Base-by-base conservation (phyloP, 2,797 vertebrate genomes). In the Epinephelus awoara region DNA sequence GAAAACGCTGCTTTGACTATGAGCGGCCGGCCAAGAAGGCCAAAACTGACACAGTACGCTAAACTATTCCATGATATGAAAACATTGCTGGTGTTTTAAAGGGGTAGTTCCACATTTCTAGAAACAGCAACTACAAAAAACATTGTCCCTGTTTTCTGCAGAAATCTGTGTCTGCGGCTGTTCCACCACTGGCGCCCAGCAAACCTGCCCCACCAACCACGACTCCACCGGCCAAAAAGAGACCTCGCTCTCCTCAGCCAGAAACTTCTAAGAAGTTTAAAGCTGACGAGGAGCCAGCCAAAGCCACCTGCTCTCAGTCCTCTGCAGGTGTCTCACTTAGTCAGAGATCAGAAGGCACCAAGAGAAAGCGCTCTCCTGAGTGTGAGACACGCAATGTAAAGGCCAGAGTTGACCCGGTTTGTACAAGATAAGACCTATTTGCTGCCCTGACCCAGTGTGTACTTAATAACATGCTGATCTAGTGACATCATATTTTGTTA, bases 351-450 rank as follows among this genome's bases (percentile, higher is more conserved):
- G 2, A 2, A 42, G 3, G 89, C 58, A 88, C 91, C 78, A 96
- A 96, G 90, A 95, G 95, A 79, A 89, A 93, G 3, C 92, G 89
- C 3, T 95, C 95, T 54, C 94, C 96, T 44, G 91, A 90, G 84
- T 93, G 86, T 79, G 94, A 96, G 51, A 94, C 40, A 2, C 64
- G 90, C 71, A 90, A 91, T 49, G 7, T 7, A 34, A 96, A 96
- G 91, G 87, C 89, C 73, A 96, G 89, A 94, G 87, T 84, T 2
- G 95, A 96, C 79, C 95, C 95, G 95, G 96, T 1, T n/a, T 64
- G 42, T 34, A 6, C 15, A 19, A 46, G 44, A 68, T 59, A 25
- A 96, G 94, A 8, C 34, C 34, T 34, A 47, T 44, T 67, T 54
- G 49, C 15, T 67, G n/a, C 15, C 15, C 3, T 42, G n/a, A 52